Conservation (phyloP, 1,140 invertebrate genomes). For the Pogonomyrmex barbatus region DNA sequence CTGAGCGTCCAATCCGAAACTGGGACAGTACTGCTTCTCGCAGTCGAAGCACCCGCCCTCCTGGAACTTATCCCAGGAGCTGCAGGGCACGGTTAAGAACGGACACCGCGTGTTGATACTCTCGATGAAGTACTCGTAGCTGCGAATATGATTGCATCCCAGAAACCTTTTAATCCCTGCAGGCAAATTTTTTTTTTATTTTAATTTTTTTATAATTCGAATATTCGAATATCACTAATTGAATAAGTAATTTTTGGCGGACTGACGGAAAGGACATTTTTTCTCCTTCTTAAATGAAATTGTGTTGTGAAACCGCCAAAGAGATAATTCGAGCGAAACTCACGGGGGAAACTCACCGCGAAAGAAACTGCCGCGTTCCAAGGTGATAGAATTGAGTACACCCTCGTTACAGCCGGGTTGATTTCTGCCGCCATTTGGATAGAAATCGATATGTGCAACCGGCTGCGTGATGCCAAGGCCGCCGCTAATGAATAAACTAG, state of each 20-base stretch:
- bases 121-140: conserved; percentile 94
- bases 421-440: conserved; percentile 94
- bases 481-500: conserved; percentile 92
- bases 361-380: conserved; percentile 89
- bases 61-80: conserved; percentile 91
- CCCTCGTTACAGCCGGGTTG: conserved; percentile 94
- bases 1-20: conserved; percentile 89
- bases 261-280: no score
- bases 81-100: conserved; percentile 92
- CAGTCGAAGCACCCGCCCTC: conserved; percentile 92
- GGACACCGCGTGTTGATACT: conserved; percentile 92
- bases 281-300: no score
- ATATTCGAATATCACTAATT: no score
- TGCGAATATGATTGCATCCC: conserved; percentile 94
- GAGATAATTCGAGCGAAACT: background rate
- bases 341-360: conserved; percentile 81
- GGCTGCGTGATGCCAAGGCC: conserved; percentile 93
- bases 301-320: no score
- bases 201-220: no score
- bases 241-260: no score
- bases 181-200: background rate
- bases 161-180: conserved; percentile 91
- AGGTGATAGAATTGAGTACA: conserved; percentile 89
- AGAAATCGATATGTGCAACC: conserved; percentile 95
- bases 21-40: conserved; percentile 89